phyloP scores from a whole-genome alignment of 1,140 invertebrate species.

The Drosophila kohkoa region DNA sequence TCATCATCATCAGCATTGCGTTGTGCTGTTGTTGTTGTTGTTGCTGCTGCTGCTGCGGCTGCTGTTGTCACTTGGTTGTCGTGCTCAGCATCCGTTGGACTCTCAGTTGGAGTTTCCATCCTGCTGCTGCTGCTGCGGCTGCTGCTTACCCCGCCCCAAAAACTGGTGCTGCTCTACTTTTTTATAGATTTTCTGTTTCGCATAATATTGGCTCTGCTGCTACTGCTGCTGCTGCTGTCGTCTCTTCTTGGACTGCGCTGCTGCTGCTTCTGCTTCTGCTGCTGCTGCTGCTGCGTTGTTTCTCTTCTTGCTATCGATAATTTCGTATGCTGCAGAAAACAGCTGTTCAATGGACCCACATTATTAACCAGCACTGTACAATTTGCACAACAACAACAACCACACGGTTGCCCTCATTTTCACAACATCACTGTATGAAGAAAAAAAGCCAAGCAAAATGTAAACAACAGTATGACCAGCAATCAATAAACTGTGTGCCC shows the following conservation, averaged over 20 bases:
- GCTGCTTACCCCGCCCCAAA: slow-evolving; percentile 50
- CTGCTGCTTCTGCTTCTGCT: slow-evolving; percentile 27
- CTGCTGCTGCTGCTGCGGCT: slow-evolving; percentile 26
- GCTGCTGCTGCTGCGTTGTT: slow-evolving; percentile 49
- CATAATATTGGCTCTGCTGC: slow-evolving; percentile 52
- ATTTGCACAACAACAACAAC: slow-evolving; percentile 19
- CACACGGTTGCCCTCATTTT: slow-evolving; percentile 13
- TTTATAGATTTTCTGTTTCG: slow-evolving; percentile 57
- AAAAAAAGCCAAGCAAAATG: slow-evolving; percentile 21
- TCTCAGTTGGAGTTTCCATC: slow-evolving; percentile 45
- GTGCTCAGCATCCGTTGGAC: slow-evolving; percentile 32
- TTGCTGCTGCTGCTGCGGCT: slow-evolving; percentile 10
- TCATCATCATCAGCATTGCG: slow-evolving; percentile 35
- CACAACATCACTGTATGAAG: slow-evolving; percentile 14
- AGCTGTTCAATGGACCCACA: slow-evolving; percentile 28
- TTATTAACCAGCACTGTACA: slow-evolving; percentile 27
- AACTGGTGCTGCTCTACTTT: slow-evolving; percentile 52
- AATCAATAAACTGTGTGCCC: not conserved
- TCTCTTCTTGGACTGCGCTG: slow-evolving; percentile 25
- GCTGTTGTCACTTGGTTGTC: slow-evolving; percentile 31
- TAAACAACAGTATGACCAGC: slow-evolving; percentile 43
- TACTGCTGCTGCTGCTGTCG: slow-evolving; percentile 3
- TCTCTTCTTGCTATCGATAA: slow-evolving; percentile 43
- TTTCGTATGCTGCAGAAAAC: slow-evolving; percentile 16
- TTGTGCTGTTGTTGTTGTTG: slow-evolving; percentile 14